Percentiles rank a stretch among this genome's conserved stretches.
Conservation (phyloP, 2,888 invertebrate genomes). For the Adineta ricciae region DNA sequence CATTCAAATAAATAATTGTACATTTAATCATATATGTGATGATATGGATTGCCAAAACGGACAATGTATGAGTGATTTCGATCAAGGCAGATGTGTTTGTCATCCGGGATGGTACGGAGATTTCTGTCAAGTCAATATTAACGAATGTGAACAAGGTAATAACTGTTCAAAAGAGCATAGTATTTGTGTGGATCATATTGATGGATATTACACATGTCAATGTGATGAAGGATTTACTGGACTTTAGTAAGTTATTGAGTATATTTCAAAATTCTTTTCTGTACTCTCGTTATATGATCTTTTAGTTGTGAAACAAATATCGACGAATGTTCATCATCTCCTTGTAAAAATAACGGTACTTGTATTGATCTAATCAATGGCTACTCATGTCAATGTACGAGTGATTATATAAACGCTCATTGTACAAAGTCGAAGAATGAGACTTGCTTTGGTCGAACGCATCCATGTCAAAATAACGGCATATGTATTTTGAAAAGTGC, state of each 20-base stretch:
- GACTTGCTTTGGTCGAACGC: not conserved
- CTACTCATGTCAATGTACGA: not conserved
- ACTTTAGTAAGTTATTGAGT: not conserved
- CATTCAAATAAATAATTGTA: conserved; percentile 14
- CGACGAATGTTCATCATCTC: not conserved
- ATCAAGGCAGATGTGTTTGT: not conserved
- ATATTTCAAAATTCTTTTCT: not conserved
- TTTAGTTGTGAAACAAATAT: conserved; percentile 21
- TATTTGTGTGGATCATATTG: not conserved
- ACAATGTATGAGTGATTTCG: not conserved
- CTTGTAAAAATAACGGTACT: not conserved
- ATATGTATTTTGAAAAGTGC: not conserved
- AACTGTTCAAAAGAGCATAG: not conserved
- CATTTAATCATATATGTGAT: conserved; percentile 4
- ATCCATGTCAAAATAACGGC: not conserved
- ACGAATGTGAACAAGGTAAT: conserved; percentile 6
- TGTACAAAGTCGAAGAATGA: not conserved
- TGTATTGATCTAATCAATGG: conserved; percentile 2
- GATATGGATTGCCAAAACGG: not conserved
- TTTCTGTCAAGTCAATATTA: not conserved
- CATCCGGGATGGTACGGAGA: not conserved
- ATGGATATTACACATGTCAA: conserved; percentile 18
- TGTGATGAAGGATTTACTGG: conserved; percentile 18
- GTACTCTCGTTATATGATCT: no score
- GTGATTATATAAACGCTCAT: not conserved